Evolutionary conservation across 2,113 vertebrate genomes (phyloP), one percentile per base, ranked within the genome.

Genomic region (Seriola aureovittata): DNA sequence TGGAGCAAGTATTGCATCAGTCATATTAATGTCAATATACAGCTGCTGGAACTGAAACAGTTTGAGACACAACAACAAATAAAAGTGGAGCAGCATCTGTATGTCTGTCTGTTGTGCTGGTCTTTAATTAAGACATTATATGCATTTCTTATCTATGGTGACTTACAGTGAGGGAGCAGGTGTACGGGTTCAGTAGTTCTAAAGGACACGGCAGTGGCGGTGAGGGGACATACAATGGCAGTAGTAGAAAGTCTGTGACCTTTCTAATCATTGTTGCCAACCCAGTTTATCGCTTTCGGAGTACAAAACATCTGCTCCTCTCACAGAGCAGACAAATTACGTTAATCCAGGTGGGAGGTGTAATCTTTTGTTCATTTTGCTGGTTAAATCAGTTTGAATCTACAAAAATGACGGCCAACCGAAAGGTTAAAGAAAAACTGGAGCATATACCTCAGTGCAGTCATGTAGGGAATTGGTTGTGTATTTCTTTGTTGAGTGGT

Each of bases 261-360:
- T 78, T 86, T 84, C 44, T 55, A 32, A 34, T 72, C 48, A 52
- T 62, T 78, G 66, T 81, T 75, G 46, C 23, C 38, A 23, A 75
- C 78, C 36, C 5, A 64, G 63, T 54, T 54, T 60, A 10, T 3
- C 71, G 80, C 50, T 73, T 72, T 67, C 32, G 25, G 34, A 60
- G 21, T 36, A 82, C 23, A 44, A 73, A 77, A 52, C 29, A 16
- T 10, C 42, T 44, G 40, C 11, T 72, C n/a, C 44, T 74, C 72
- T 34, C 17, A 52, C 1, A 4, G 52, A 69, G 44, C 21, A 19
- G 42, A 50, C 29, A 21, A 14, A 73, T 16, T 16, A 34, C 1
- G 14, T 77, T 71, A 71, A 80, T 80, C 72, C 72, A 80, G 78
- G 44, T 73, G 55, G 65, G 72, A 69, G 8, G 3, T n/a, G 32